phyloP scores from a whole-genome alignment of 2,113 vertebrate genomes.

The Camelus bactrianus region DNA sequence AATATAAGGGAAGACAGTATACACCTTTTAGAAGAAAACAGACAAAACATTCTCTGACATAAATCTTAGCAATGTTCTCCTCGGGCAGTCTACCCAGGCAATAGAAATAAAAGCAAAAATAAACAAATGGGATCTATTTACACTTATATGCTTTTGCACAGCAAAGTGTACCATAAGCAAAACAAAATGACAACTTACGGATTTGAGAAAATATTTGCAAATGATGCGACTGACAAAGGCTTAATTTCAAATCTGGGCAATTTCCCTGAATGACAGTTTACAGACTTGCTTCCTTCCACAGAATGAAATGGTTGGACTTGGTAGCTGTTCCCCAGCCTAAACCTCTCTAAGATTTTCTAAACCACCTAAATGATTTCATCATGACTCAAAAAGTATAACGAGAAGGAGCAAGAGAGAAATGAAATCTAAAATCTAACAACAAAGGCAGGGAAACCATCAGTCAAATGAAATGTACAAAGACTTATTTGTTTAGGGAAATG shows the following conservation, averaged over 20 bases:
- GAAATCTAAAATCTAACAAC: background rate
- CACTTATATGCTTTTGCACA: no score
- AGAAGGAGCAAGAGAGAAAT: background rate
- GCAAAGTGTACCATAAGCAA: no score
- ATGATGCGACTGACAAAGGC: no score
- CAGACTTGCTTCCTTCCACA: background rate
- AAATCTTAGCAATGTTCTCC: no score
- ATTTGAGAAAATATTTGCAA: no score
- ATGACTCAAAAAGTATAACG: background rate
- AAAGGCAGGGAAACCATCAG: background rate
- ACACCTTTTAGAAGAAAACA: no score
- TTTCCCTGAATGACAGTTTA: background rate
- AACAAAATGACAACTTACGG: no score
- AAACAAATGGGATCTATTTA: no score
- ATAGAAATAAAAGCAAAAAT: no score
- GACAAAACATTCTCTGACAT: no score
- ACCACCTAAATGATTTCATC: background rate
- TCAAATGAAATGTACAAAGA: constrained; percentile 8
- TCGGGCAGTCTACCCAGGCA: no score
- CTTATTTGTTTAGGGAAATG: background rate
- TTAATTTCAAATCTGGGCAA: background rate
- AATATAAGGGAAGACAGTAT: no score
- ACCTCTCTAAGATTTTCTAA: background rate
- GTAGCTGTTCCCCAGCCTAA: background rate
- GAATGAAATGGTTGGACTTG: background rate